Evolutionary conservation across 1,140 invertebrate genomes (phyloP).

Genomic region (Andrena cerasifolii): DNA sequence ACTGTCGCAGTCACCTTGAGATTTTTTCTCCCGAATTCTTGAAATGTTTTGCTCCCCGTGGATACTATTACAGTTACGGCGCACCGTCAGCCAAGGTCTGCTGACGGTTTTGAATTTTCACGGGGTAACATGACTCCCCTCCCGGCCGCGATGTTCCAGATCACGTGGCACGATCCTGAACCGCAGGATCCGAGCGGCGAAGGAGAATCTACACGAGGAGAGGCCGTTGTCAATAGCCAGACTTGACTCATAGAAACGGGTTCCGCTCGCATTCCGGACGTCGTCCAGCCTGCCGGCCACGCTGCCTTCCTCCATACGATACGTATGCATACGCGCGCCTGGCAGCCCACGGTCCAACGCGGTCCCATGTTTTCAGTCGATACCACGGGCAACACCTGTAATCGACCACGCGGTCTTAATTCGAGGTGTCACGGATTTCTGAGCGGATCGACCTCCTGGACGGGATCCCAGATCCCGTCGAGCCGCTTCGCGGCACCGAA

Average conservation of each 20-base stretch:
- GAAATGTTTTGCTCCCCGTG: not conserved
- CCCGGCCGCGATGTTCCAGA: conserved; percentile 49
- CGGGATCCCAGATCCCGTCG: not conserved
- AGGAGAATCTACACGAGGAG: conserved; percentile 32
- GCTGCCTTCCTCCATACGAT: conserved; percentile 39
- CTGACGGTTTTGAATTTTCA: conserved; percentile 50
- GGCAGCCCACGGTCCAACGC: not conserved
- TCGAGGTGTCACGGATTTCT: not conserved
- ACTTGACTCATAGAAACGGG: conserved; percentile 75
- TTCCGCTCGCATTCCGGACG: conserved; percentile 73
- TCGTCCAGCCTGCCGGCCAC: conserved; percentile 62
- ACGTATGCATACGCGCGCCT: not conserved
- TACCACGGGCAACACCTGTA: conserved; percentile 24
- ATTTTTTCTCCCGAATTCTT: too few relatives aligned
- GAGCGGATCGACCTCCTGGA: not conserved
- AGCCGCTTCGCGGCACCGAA: too few relatives aligned
- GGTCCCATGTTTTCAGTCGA: conserved; percentile 24
- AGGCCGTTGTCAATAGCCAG: conserved; percentile 70
- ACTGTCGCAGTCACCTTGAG: too few relatives aligned
- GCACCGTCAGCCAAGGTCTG: not conserved
- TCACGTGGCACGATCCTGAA: conserved; percentile 63
- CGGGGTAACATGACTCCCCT: conserved; percentile 57
- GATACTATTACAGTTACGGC: conserved; percentile 4
- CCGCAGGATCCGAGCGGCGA: conserved; percentile 46
- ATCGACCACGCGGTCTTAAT: not conserved